Evolutionary conservation across 2,888 invertebrate species (phyloP).

Genomic region (Lasioglossum calceatum): DNA sequence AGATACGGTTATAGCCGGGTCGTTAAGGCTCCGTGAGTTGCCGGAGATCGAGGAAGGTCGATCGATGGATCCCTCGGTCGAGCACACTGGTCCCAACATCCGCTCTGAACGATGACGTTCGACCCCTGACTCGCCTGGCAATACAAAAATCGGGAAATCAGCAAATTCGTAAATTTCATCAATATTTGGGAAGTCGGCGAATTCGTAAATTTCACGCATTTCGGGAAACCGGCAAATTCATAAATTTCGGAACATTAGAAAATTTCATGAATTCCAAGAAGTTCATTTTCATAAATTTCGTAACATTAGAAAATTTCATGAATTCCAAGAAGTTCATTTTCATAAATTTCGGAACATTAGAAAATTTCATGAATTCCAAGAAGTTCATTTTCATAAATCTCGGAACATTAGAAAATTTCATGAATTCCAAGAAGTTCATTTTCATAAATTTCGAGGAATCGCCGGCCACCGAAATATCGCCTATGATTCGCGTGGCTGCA

Average conservation of each 20-base stretch:
- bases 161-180: background rate
- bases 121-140: conserved; percentile 44
- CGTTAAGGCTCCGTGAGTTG: conserved; percentile 46
- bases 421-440: too few relatives aligned
- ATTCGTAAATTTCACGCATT: too few relatives aligned
- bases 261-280: too few relatives aligned
- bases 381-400: too few relatives aligned
- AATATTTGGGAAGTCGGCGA: too few relatives aligned
- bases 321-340: too few relatives aligned
- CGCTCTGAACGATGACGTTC: conserved; percentile 9
- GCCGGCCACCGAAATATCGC: background rate
- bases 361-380: too few relatives aligned
- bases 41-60: conserved; percentile 56
- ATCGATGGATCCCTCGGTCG: conserved; percentile 40
- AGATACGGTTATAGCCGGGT: conserved; percentile 52
- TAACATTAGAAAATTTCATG: too few relatives aligned
- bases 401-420: too few relatives aligned
- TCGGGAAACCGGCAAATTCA: too few relatives aligned
- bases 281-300: background rate
- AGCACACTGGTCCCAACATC: background rate
- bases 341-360: background rate
- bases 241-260: too few relatives aligned
- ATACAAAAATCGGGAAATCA: conserved; percentile 30
- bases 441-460: background rate
- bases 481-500: too few relatives aligned